Percentiles rank a stretch among this genome's conserved stretches.
Evolutionary conservation across 2,888 invertebrate species (phyloP).

Genomic region (Cetonia aurata): DNA sequence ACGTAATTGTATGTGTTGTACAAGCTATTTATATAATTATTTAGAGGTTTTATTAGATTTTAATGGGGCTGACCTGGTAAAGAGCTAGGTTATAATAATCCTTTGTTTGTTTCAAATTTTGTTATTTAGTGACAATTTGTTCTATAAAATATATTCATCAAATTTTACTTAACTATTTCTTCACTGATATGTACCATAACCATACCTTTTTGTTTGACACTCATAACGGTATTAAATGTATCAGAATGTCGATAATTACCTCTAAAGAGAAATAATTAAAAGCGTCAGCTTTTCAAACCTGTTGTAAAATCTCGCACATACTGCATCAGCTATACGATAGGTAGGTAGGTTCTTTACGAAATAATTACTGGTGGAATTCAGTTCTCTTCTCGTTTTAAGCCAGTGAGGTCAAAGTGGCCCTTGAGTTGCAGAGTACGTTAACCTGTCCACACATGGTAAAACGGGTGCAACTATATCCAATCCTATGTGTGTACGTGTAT

Average conservation of each 20-base stretch:
- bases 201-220: no score
- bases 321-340: not conserved
- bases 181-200: no score
- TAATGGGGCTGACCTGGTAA: no score
- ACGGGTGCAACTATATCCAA: constrained; percentile 55
- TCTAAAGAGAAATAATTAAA: constrained; percentile 15
- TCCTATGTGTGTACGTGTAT: constrained; percentile 1
- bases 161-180: no score
- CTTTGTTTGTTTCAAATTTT: no score
- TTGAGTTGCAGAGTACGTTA: constrained; percentile 54
- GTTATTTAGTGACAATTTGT: no score
- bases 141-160: no score
- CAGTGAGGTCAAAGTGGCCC: constrained; percentile 50
- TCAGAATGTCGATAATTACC: not conserved
- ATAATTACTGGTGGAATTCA: constrained; percentile 31
- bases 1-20: no score
- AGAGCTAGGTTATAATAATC: no score
- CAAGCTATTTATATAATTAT: no score
- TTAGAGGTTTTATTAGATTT: no score
- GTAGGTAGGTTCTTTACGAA: constrained; percentile 11
- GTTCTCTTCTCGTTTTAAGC: constrained; percentile 23
- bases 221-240: no score
- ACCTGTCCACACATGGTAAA: constrained; percentile 56
- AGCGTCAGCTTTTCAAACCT: constrained; percentile 4
- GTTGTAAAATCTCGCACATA: constrained; percentile 9